Evolutionary conservation across 1,140 invertebrate genomes (phyloP), one percentile per base, ranked within the genome.

Genomic region (Ceratina japonica): DNA sequence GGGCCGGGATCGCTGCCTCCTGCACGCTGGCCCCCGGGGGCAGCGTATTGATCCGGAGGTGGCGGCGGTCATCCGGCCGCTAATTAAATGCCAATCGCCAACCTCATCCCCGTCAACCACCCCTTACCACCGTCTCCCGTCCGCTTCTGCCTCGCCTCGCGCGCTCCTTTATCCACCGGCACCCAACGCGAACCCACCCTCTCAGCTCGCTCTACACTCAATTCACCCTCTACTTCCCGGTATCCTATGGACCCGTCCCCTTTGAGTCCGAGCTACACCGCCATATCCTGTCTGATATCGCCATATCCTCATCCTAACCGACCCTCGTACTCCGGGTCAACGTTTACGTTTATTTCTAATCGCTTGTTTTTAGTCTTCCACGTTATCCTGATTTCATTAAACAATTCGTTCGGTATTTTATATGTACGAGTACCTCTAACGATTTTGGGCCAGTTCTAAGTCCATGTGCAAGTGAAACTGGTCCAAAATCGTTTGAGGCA

Each of bases 41-140:
- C 86, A 81, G 84, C 84, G 90, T 91, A 91, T 91, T 91, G 90
- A 91, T 91, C 90, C 88, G 87, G 89, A 91, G 88, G 92, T 91
- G 91, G 91, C 88, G 87, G 90, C 90, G 91, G 91, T 90, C 91
- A 91, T 91, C 88, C 89, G 87, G 90, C 89, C 90, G 89, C 90
- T 92, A 92, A 92, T 92, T 92, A 92, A 92, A 92, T 92, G 92
- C 92, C 92, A 92, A 92, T 92, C 91, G 92, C 89, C 90, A 86
- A 89, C 88, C 90, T 88, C 86, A 83, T 84, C 81, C 83, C 84
- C 76, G 75, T 80, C 76, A 72, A 78, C 73, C 61, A 64, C 77
- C 64, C 78, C 75, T 76, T 13, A 13, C 70, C 78, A 54, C 75
- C 82, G 58, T 75, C 76, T 62, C 80, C 64, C 87, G 61, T 79